phyloP scores from a whole-genome alignment of 1,140 invertebrate species.

The Drosophila lowei region DNA sequence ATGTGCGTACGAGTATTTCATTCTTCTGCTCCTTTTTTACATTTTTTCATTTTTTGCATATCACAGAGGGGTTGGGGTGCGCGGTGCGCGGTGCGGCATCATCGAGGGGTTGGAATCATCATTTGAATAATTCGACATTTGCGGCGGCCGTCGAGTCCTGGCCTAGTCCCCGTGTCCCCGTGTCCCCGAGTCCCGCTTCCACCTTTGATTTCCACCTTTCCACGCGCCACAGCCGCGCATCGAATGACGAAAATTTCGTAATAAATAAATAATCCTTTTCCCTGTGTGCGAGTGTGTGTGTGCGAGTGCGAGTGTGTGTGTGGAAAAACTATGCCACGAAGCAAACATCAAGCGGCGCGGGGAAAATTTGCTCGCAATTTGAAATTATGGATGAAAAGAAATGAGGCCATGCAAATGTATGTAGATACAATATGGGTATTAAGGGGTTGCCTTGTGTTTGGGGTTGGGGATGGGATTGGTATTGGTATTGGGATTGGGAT shows the following conservation, averaged over 20 bases:
- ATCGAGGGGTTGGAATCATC: slow-evolving; percentile 72
- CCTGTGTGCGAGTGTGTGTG: slow-evolving; percentile 24
- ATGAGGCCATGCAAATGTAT: slow-evolving; percentile 76
- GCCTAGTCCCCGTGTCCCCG: slow-evolving; percentile 17
- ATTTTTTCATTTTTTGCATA: slow-evolving; percentile 64
- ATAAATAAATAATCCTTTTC: slow-evolving; percentile 80
- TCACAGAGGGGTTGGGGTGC: slow-evolving; percentile 34
- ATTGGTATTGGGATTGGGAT: background rate
- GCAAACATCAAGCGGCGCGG: background rate
- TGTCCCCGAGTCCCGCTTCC: slow-evolving; percentile 36
- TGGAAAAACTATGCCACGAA: slow-evolving; percentile 57
- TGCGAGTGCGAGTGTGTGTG: slow-evolving; percentile 37
- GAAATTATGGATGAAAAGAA: slow-evolving; percentile 68
- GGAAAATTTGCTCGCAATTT: slow-evolving; percentile 78
- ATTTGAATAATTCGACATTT: slow-evolving; percentile 81
- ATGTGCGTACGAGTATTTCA: slow-evolving; percentile 37
- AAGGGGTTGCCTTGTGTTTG: slow-evolving; percentile 18
- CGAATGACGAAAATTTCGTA: slow-evolving; percentile 80
- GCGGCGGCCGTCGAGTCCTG: slow-evolving; percentile 45
- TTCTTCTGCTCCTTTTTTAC: slow-evolving; percentile 18
- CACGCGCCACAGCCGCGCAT: slow-evolving; percentile 70
- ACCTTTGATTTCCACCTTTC: slow-evolving; percentile 67
- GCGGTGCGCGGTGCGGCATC: slow-evolving; percentile 26
- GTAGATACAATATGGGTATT: slow-evolving; percentile 55
- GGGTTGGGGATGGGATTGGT: slow-evolving; percentile 1